Evolutionary conservation across 1,140 invertebrate species (phyloP), one percentile per base, ranked within the genome.

Genomic region (Triops cancriformis): DNA sequence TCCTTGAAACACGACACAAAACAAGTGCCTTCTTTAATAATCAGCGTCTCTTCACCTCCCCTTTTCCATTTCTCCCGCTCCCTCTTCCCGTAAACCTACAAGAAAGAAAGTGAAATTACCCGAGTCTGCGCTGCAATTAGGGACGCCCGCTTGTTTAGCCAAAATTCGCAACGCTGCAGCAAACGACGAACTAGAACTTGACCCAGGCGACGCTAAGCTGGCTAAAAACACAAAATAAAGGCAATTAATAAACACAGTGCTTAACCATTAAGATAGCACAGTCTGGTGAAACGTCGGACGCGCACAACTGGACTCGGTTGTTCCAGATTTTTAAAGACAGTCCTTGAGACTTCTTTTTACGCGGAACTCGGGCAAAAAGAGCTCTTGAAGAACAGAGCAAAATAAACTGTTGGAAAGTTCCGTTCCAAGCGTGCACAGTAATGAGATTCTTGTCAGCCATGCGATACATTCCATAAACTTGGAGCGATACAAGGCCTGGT

Each of bases 81-180:
- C 18, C n/a, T 6, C 14, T n/a, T 6, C 51, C 14, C 51, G 51
- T 23, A 64, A 64, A 18, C 51, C 14, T n/a, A 64, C 10, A 0
- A 18, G 6, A 64, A 64, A 64, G 23, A 64, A 64, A 64, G 51
- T 18, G n/a, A 64, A 64, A 18, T 64, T 64, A 64, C 51, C 51
- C 51, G 14, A 64, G 18, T 64, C 51, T 18, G 51, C 23, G 51
- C n/a, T 64, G 51, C 51, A 14, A 64, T 64, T 64, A 64, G 85
- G 85, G 75, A 85, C 86, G 72, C 84, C 90, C 37, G 91, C 91
- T 82, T 93, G 92, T 83, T 94, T 92, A 74, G 92, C 93, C 78
- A 94, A 85, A 83, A 92, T 93, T 77, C 92, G 86, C 76, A 94
- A 84, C 6, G 92, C 92, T 5, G 92, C 92, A 27, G 93, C 92